phyloP scores from a whole-genome alignment of 2,888 invertebrate species.

The Ormyrus rosae region DNA sequence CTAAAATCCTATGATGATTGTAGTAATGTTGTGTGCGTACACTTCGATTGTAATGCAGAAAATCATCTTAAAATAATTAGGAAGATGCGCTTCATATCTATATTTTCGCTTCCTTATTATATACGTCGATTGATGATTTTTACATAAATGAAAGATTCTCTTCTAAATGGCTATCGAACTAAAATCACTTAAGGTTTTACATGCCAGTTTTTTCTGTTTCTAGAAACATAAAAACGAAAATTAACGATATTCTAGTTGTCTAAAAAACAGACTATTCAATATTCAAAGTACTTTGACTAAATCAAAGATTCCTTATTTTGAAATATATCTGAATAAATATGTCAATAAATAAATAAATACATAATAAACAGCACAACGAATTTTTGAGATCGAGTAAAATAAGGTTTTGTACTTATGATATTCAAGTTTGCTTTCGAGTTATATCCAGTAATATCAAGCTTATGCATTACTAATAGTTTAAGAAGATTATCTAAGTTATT shows the following conservation, averaged over 20 bases:
- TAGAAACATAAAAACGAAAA: constrained; percentile 7
- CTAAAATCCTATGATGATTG: constrained; percentile 29
- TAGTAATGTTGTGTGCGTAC: constrained; percentile 46
- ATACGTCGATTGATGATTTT: constrained; percentile 4
- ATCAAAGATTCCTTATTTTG: background rate
- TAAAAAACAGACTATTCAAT: background rate
- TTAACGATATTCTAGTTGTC: background rate
- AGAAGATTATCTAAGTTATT: no score
- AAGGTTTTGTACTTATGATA: constrained; percentile 13
- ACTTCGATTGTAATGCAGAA: constrained; percentile 34
- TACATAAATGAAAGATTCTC: constrained; percentile 39
- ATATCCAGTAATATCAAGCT: background rate
- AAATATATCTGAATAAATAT: constrained; percentile 24
- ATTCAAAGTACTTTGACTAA: constrained; percentile 10
- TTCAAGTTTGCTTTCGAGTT: constrained; percentile 2
- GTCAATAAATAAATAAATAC: constrained; percentile 38
- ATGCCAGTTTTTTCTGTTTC: background rate
- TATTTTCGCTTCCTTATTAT: constrained; percentile 2
- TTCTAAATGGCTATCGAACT: background rate
- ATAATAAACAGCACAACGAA: constrained; percentile 11
- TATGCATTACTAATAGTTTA: constrained; percentile 5
- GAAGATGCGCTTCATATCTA: constrained; percentile 20
- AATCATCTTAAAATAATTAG: constrained; percentile 24
- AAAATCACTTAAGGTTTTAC: background rate
- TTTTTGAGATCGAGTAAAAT: constrained; percentile 36